Conservation (phyloP, 35 echinoderm and acorn worm species). For the Lytechinus pictus region DNA sequence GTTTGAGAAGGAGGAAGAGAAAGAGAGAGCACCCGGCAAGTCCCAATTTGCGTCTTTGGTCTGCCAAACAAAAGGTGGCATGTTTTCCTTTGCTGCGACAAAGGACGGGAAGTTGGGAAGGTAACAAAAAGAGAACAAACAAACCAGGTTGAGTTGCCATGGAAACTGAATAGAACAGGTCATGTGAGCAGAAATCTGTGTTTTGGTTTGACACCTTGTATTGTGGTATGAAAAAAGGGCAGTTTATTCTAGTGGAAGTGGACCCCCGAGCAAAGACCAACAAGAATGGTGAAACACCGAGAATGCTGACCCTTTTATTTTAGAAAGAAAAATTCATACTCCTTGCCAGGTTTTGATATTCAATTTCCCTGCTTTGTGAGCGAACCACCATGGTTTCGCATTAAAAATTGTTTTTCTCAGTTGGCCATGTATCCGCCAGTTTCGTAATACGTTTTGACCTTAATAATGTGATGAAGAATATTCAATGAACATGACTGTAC, state of each 20-base stretch:
- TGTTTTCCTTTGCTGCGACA: conserved; percentile 42
- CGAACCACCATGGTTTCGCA: not conserved
- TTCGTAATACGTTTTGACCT: not conserved
- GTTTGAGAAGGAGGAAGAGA: not conserved
- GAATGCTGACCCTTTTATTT: not conserved
- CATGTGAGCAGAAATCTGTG: conserved; percentile 38
- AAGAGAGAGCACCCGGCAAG: not conserved
- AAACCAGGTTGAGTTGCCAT: conserved; percentile 11
- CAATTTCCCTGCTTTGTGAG: not conserved
- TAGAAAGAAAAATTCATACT: not conserved
- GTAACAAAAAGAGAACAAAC: conserved; percentile 42
- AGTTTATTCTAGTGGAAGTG: conserved; percentile 24
- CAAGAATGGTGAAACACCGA: not conserved
- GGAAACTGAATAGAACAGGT: conserved; percentile 42
- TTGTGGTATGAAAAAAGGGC: not conserved
- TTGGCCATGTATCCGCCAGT: not conserved
- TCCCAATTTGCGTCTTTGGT: conserved; percentile 4
- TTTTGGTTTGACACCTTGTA: conserved; percentile 10
- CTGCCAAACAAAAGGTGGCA: conserved; percentile 9
- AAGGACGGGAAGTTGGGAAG: conserved; percentile 29
- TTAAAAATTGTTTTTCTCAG: not conserved
- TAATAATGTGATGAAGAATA: not conserved
- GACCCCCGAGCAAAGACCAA: not conserved
- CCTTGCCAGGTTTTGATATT: not conserved
- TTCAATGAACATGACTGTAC: not conserved